Evolutionary conservation across 2,113 vertebrate genomes (phyloP).

Genomic region (Pardalotus punctatus): DNA sequence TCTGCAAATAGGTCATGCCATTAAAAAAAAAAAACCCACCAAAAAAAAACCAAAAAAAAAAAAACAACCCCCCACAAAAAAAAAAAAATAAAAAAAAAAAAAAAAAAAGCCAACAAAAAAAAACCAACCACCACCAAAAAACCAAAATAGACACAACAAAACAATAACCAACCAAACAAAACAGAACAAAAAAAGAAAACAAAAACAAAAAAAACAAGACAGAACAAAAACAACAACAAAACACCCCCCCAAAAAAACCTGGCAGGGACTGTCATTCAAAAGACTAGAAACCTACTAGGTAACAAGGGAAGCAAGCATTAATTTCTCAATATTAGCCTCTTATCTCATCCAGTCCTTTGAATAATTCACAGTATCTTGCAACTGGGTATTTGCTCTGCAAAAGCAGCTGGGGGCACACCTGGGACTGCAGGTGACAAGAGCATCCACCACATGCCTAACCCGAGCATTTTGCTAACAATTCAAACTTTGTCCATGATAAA

Average conservation of each 20-base stretch:
- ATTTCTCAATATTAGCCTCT: background rate
- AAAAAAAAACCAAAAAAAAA: background rate
- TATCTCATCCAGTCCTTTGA: background rate
- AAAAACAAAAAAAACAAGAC: too few relatives aligned
- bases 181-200: too few relatives aligned
- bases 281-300: background rate
- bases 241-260: background rate
- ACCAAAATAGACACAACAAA: background rate
- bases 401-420: background rate
- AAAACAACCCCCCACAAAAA: too few relatives aligned
- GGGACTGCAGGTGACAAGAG: fast-evolving
- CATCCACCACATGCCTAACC: fast-evolving
- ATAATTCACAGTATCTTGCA: background rate
- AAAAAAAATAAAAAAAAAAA: too few relatives aligned
- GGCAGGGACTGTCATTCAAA: background rate
- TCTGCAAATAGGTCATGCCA: background rate
- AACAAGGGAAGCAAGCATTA: background rate
- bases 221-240: too few relatives aligned
- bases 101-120: background rate
- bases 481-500: background rate
- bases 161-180: background rate
- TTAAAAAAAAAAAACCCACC: background rate
- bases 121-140: background rate
- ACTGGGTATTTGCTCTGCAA: background rate
- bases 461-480: background rate